A percentile compares a stretch with the other conserved stretches of the same genome.
phyloP scores from a whole-genome alignment of 2,888 invertebrate genomes.

The Laothoe populi region DNA sequence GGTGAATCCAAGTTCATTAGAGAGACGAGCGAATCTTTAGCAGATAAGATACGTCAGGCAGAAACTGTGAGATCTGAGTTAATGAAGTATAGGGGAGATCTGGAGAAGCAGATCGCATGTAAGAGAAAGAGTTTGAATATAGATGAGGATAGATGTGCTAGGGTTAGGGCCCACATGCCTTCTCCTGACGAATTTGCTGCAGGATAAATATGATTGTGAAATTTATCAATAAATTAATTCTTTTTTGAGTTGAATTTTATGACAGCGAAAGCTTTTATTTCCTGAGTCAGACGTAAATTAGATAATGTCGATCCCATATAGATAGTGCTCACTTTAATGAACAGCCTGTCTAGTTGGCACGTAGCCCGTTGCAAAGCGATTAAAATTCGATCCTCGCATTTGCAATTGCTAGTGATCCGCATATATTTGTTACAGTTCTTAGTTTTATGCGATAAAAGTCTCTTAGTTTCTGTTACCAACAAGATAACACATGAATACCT shows the following conservation, averaged over 20 bases:
- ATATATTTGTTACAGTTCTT: too few relatives aligned
- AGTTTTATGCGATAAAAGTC: too few relatives aligned
- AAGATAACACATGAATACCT: too few relatives aligned
- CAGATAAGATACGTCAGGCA: constrained; percentile 86
- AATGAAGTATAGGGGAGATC: constrained; percentile 85
- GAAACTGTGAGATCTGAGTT: constrained; percentile 81
- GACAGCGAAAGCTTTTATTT: too few relatives aligned
- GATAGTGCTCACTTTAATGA: too few relatives aligned
- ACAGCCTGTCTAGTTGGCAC: too few relatives aligned
- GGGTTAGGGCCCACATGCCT: constrained; percentile 88
- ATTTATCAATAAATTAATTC: constrained; percentile 27
- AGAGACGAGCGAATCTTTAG: constrained; percentile 76
- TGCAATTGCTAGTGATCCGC: too few relatives aligned
- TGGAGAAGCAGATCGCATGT: constrained; percentile 89
- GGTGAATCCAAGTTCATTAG: constrained; percentile 88
- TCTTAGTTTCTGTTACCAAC: too few relatives aligned
- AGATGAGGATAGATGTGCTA: constrained; percentile 86
- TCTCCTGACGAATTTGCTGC: constrained; percentile 87
- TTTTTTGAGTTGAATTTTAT: neutral
- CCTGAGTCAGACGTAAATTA: too few relatives aligned
- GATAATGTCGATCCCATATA: too few relatives aligned
- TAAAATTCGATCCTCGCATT: too few relatives aligned
- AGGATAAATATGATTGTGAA: constrained; percentile 47
- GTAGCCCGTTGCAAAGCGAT: too few relatives aligned
- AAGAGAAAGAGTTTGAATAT: constrained; percentile 89